Base-by-base conservation (phyloP, 1,140 invertebrate genomes). In the Ostrea denselamellosa region DNA sequence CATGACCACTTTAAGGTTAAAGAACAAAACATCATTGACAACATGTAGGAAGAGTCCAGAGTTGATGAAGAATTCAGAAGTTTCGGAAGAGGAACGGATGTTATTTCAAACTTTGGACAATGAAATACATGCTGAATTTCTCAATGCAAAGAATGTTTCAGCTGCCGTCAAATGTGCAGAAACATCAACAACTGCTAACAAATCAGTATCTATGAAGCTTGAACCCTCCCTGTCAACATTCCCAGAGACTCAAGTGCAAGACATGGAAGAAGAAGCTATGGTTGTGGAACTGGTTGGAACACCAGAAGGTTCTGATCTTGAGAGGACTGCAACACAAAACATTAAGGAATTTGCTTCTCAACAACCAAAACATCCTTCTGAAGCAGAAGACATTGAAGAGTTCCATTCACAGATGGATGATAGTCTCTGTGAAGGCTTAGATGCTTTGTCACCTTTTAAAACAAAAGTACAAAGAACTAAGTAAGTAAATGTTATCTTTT, bases 11-110 rank as follows among this genome's bases (percentile, higher is more conserved):
- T 25, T 77, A 8, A 77, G 28, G 25, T 17, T 68, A 34, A 86
- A 87, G 44, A 77, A 62, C 8, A 86, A 71, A 77, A 81, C 71
- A 17, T 83, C 68, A 12, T 51, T 56, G 22, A 12, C 68, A 0
- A 77, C 14, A n/a, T 19, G 52, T 22, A 28, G 22, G 86, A 25
- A 52, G 14, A n/a, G 9, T n/a, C 54, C 8, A 34, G 8, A 44
- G 12, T 9, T 68, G 62, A 85, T 14, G 25, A 17, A 54, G 44
- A 87, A 56, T 28, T 52, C 62, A 81, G 86, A 65, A 22, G 86
- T 84, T 62, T 88, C 83, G 81, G 65, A 89, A 53, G 86, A 87
- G 44, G 88, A 89, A 52, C 44, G 84, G 28, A 81, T 86, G 56
- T 85, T 54, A 87, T 86, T 88, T n/a, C 65, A 88, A 19, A 51